Conservation (phyloP, 2,113 vertebrate species). For the Philantomba maxwellii region DNA sequence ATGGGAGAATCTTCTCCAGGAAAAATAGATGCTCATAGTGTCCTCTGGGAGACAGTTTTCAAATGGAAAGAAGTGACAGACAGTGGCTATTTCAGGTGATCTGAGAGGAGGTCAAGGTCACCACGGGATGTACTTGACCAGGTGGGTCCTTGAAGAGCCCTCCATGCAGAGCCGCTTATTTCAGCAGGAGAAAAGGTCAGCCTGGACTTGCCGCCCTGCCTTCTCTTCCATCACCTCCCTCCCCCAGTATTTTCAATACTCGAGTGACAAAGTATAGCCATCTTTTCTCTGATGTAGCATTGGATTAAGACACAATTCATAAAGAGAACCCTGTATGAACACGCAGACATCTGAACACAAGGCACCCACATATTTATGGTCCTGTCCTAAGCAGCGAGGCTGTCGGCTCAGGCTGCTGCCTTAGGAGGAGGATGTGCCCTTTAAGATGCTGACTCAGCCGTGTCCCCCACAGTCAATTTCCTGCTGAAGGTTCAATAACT, state of each 20-base stretch:
- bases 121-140: not conserved
- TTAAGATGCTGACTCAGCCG: not conserved
- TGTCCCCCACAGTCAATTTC: slow-evolving; percentile 20
- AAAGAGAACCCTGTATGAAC: not conserved
- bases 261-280: slow-evolving; percentile 31
- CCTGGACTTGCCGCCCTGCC: not conserved
- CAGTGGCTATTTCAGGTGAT: not conserved
- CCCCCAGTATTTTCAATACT: not conserved
- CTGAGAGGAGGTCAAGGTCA: not conserved
- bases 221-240: not conserved
- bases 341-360: not conserved
- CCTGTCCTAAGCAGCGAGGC: not conserved
- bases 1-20: not conserved
- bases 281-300: slow-evolving; percentile 29
- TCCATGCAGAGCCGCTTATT: not conserved
- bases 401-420: fast-evolving
- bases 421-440: not conserved
- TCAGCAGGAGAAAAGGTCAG: not conserved
- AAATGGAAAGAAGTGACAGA: slow-evolving; percentile 1
- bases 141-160: not conserved
- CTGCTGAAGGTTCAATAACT: slow-evolving; percentile 42
- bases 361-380: slow-evolving; percentile 5
- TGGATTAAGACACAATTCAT: slow-evolving; percentile 55
- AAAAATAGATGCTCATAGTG: not conserved
- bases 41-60: not conserved